phyloP scores from a whole-genome alignment of 2,797 vertebrate genomes.

The Takifugu ocellatus region DNA sequence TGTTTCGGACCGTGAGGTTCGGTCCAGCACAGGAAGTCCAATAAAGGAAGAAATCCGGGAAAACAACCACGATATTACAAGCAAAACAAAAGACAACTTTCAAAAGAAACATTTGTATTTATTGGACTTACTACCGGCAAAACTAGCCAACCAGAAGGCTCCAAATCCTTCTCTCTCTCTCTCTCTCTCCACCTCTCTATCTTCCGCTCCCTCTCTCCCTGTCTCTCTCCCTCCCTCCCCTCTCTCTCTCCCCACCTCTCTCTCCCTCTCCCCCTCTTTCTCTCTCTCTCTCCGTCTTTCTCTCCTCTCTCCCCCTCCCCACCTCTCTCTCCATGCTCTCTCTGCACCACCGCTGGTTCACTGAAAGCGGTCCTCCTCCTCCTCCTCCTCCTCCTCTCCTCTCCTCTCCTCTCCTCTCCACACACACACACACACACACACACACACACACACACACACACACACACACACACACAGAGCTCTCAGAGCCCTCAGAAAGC shows the following conservation, averaged over 20 bases:
- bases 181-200: conserved; percentile 38
- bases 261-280: conserved; percentile 20
- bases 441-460: conserved; percentile 50
- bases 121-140: neutral
- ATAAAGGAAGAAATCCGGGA: too few species aligned
- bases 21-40: too few species aligned
- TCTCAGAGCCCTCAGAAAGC: conserved; percentile 54
- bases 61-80: too few species aligned
- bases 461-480: conserved; percentile 44
- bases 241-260: conserved; percentile 7
- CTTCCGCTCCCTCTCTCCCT: conserved; percentile 20
- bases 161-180: neutral
- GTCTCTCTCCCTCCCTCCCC: conserved; percentile 39
- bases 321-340: conserved; percentile 36
- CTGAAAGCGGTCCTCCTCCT: conserved; percentile 56
- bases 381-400: conserved; percentile 66
- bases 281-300: conserved; percentile 31
- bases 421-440: conserved; percentile 46
- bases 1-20: too few species aligned
- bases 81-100: too few species aligned
- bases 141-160: too few species aligned
- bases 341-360: conserved; percentile 54
- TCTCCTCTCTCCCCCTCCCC: conserved; percentile 56
- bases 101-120: neutral
- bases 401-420: conserved; percentile 56